Evolutionary conservation across 1,140 invertebrate genomes (phyloP), one percentile per base, ranked within the genome.

Genomic region (Pectinophora gossypiella): DNA sequence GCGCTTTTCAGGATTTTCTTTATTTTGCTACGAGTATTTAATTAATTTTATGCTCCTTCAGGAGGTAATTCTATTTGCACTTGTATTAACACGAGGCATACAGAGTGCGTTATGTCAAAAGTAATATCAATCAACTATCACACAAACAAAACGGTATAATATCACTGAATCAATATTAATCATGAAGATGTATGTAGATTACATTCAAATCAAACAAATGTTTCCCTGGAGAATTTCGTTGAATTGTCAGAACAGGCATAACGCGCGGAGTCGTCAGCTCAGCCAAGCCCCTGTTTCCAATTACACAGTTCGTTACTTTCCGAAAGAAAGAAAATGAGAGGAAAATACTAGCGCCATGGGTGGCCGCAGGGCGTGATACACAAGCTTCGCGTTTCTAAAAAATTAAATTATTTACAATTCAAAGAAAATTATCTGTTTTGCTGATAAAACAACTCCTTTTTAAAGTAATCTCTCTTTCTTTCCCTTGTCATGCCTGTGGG

Each of bases 301-400:
- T 82, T 78, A 78, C 75, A 80, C 73, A 80, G 76, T 80, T 83
- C 76, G 75, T 80, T 83, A 80, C 73, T 67, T 69, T 55, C 54
- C 56, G 61, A 68, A 72, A 74, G 72, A 78, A 76, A 75, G 68
- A 76, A 80, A 72, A 76, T 75, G 57, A 67, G 62, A 74, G 67
- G 68, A 69, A 77, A 80, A 64, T 56, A 51, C 59, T 75, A 69
- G 56, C 63, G 56, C 49, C 42, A 64, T 59, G 59, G 62, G 50
- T 68, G 60, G 63, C 60, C 68, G 54, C 56, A 53, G 56, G 66
- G 59, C 61, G 53, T 46, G 43, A 54, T 47, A 46, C 44, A 32
- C 40, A 40, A 52, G 43, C 40, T 49, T 18, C 27, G 40, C 35
- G 47, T 47, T 50, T 47, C 51, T 47, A 44, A 44, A 44, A 48